Base-by-base conservation (phyloP, 1,140 invertebrate genomes). In the Atta colombica region DNA sequence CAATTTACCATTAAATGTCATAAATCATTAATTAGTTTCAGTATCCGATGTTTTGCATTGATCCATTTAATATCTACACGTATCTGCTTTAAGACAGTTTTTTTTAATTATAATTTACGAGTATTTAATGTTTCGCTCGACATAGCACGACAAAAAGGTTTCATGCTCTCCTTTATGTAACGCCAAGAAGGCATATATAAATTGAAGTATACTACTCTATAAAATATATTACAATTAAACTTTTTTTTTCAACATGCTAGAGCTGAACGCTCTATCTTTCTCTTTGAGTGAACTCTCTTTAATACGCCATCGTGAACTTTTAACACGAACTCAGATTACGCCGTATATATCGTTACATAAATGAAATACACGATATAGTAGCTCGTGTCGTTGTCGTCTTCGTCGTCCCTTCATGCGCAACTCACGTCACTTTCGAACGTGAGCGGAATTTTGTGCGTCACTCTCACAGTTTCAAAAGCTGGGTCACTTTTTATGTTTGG, bases 401-500 rank as follows among this genome's bases (percentile, higher is more conserved):
- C 81, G 60, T 88, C 77, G 71, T 49, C 18, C 39, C n/a, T 45
- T 84, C 28, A 61, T 39, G 45, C 61, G 61, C 60, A 82, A 80
- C 72, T 90, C 87, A 84, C 87, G 87, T 91, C 87, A 90, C 69
- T 87, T 71, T 31, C 31, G 78, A 88, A 91, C 90, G 90, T 92
- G 91, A 89, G 66, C 61, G 61, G 90, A 89, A 90, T 92, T 88
- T 77, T 80, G 66, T 90, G 51, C 45, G 87, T 35, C 74, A 49
- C 65, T 82, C 75, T 78, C 71, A 66, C 63, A 65, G 65, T 84
- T 87, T 89, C 58, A 72, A 89, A 90, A 88, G 28, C 69, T 60
- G 14, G 21, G n/a, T 88, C 68, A 81, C 39, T 81, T 78, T 69
- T 80, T 58, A 69, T 69, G n/a, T 78, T 74, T 53, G 7, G n/a